Evolutionary conservation across 2,797 vertebrate species (phyloP).

Genomic region (Periophthalmus magnuspinnatus): DNA sequence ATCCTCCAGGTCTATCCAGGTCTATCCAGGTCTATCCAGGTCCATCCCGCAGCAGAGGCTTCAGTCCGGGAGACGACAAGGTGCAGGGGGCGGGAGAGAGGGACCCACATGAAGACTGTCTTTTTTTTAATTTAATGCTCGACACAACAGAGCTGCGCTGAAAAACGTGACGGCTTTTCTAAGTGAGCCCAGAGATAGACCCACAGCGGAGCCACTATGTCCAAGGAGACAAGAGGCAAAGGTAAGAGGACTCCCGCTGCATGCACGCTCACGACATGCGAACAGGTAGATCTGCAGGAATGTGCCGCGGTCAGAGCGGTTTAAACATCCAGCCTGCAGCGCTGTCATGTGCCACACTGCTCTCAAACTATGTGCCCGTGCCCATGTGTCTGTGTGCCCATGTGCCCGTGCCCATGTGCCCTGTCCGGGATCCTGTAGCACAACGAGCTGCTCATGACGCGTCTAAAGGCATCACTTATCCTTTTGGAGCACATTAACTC

Average conservation of each 20-base stretch:
- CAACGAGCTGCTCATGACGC: conserved; percentile 1
- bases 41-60: conserved; percentile 18
- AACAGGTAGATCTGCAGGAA: conserved; percentile 78
- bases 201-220: conserved; percentile 68
- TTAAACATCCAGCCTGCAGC: neutral
- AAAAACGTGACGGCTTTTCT: conserved; percentile 32
- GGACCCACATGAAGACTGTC: conserved; percentile 42
- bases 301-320: conserved; percentile 47
- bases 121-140: conserved; percentile 47
- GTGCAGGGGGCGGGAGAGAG: conserved; percentile 56
- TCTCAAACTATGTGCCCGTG: conserved; percentile 1
- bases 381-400: no score
- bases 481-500: neutral
- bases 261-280: conserved; percentile 21
- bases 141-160: conserved; percentile 27
- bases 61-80: conserved; percentile 48
- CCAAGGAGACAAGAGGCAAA: conserved; percentile 73
- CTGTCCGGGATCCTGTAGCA: conserved; percentile 2
- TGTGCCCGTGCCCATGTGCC: conserved; percentile 4
- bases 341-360: neutral
- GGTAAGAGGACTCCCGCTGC: conserved; percentile 56
- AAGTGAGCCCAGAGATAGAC: conserved; percentile 29
- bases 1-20: conserved; percentile 22
- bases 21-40: no score
- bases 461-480: neutral